Base-by-base conservation (phyloP, 1,140 invertebrate genomes). In the Ctenoplectra terminalis region DNA sequence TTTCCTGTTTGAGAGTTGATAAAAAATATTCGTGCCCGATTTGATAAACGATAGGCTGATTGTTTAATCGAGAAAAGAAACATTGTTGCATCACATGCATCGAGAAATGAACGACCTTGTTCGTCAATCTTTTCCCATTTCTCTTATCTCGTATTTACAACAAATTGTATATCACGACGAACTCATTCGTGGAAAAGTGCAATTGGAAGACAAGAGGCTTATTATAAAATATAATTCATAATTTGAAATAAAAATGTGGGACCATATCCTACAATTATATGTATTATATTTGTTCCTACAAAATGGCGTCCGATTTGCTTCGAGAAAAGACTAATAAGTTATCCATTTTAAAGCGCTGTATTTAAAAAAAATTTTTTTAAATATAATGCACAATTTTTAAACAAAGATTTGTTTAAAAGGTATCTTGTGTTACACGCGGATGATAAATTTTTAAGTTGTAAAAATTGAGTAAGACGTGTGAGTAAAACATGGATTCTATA, bases 161-260 rank as follows among this genome's bases (percentile, higher is more conserved):
- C 13, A 52, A 34, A 26, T 13, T 71, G 67, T 37, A 71, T 56
- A 71, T 71, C 67, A 71, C 31, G 9, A 31, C 1, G 20, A 69
- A 69, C 9, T 20, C 2, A 13, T 52, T 69, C 20, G 29, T 20
- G 67, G n/a, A 70, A 54, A 23, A 70, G 37, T 56, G 50, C 26
- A 69, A 34, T 26, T 3, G 20, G 29, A 69, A 69, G 20, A 71
- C 48, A 37, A 71, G 67, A 71, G 50, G 31, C 50, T 71, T 71
- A 71, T 71, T 71, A 31, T 54, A 71, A 71, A 71, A 54, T 71
- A 54, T 37, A 71, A 71, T 71, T 54, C 13, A 50, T 71, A 54
- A 71, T 71, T 71, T 71, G 54, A 71, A 66, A 43, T 29, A 40
- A 46, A 46, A 43, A 70, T 34, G 43, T 15, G 13, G 2, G n/a